Evolutionary conservation across 2,113 vertebrate genomes (phyloP).

Genomic region (Mixornis gularis): DNA sequence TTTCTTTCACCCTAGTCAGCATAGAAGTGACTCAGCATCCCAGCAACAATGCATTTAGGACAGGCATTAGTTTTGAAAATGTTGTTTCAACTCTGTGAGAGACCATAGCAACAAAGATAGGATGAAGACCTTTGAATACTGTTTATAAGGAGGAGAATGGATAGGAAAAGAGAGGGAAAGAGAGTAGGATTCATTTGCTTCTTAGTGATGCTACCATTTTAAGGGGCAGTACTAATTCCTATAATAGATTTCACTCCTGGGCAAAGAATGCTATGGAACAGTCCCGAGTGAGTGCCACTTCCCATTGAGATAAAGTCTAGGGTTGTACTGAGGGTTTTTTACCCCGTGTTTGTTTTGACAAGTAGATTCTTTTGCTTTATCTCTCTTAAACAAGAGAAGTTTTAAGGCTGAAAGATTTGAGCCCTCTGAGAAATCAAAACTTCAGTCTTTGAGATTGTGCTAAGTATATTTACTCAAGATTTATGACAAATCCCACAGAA

Average conservation of each 20-base stretch:
- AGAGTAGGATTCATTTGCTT: conserved; percentile 42
- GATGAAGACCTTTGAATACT: conserved; percentile 59
- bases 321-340: conserved; percentile 33
- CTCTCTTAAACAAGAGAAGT: conserved; percentile 53
- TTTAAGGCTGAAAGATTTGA: conserved; percentile 64
- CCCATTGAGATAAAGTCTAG: conserved; percentile 59
- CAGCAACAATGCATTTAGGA: conserved; percentile 48
- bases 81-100: conserved; percentile 50
- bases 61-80: conserved; percentile 49
- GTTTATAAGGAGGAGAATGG: conserved; percentile 46
- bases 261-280: conserved; percentile 43
- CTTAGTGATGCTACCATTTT: conserved; percentile 61
- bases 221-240: conserved; percentile 53
- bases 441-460: conserved; percentile 41
- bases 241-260: conserved; percentile 52
- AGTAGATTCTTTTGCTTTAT: conserved; percentile 66
- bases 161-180: conserved; percentile 32
- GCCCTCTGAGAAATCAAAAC: conserved; percentile 64
- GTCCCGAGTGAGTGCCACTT: conserved; percentile 47
- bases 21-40: conserved; percentile 55
- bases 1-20: conserved; percentile 5
- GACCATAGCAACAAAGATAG: conserved; percentile 59
- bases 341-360: conserved; percentile 62
- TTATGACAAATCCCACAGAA: conserved; percentile 62
- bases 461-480: conserved; percentile 66